Percentiles rank a stretch among this genome's conserved stretches.
phyloP scores from a whole-genome alignment of 1,140 invertebrate species.

The Drosophila equinoxialis region DNA sequence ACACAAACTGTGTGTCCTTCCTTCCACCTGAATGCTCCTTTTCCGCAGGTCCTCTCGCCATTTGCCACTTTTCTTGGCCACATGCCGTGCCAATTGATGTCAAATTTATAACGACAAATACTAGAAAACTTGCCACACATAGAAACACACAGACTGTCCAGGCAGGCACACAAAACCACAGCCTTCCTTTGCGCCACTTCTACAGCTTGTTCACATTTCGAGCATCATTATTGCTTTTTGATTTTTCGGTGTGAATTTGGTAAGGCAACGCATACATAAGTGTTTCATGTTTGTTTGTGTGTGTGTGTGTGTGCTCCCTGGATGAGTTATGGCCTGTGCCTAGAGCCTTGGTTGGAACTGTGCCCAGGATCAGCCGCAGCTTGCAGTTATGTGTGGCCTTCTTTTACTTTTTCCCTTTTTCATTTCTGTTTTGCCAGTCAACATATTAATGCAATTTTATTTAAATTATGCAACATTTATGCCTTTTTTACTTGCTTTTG shows the following conservation, averaged over 20 bases:
- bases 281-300: conserved; percentile 17
- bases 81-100: conserved; percentile 74
- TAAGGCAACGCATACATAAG: conserved; percentile 31
- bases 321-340: conserved; percentile 65
- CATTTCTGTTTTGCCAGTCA: conserved; percentile 29
- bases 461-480: conserved; percentile 77
- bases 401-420: neutral
- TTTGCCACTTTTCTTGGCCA: conserved; percentile 36
- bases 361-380: conserved; percentile 48
- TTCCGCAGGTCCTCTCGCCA: neutral
- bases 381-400: conserved; percentile 37
- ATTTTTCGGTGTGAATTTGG: conserved; percentile 76
- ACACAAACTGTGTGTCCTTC: conserved; percentile 15
- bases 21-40: conserved; percentile 23
- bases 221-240: conserved; percentile 79
- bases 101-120: conserved; percentile 78
- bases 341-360: conserved; percentile 49
- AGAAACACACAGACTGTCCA: conserved; percentile 38
- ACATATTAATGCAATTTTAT: conserved; percentile 80
- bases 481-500: conserved; percentile 46
- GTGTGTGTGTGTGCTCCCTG: conserved; percentile 25
- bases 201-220: conserved; percentile 58
- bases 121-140: conserved; percentile 58
- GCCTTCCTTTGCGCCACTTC: neutral
- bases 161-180: conserved; percentile 11